Evolutionary conservation across 2,888 invertebrate genomes (phyloP).

Genomic region (Malthinus flaveolus): DNA sequence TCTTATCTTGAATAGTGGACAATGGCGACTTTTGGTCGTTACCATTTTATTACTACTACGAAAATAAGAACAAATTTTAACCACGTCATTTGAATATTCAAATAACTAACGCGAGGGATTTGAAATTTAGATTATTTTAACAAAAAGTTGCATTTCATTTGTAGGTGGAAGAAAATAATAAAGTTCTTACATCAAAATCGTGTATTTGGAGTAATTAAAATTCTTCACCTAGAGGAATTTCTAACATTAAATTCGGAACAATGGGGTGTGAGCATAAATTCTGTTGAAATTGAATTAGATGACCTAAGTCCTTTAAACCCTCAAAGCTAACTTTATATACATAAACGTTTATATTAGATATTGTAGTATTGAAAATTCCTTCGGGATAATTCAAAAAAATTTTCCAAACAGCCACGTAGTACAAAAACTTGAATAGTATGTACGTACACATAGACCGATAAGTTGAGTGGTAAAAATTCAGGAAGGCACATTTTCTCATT

Average conservation of each 20-base stretch:
- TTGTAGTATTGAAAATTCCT: neutral
- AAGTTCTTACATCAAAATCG: neutral
- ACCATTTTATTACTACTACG: slow-evolving; percentile 19
- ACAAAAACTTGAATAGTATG: too few species aligned
- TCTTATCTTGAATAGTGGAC: slow-evolving; percentile 27
- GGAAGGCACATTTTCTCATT: too few species aligned
- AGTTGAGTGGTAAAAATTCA: too few species aligned
- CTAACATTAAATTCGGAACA: neutral
- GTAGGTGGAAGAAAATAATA: neutral
- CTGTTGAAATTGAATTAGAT: slow-evolving; percentile 12
- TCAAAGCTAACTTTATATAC: neutral
- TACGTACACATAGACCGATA: too few species aligned
- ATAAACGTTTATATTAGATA: neutral
- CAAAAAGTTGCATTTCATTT: too few species aligned
- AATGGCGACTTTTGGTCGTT: slow-evolving; percentile 26
- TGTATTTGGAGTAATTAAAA: neutral
- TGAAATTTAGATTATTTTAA: neutral
- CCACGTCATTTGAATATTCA: too few species aligned
- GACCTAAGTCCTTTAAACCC: slow-evolving; percentile 2
- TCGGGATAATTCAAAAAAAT: neutral
- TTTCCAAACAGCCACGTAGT: too few species aligned
- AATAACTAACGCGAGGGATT: neutral
- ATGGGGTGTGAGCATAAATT: slow-evolving; percentile 9
- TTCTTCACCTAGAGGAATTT: neutral
- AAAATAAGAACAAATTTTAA: slow-evolving; percentile 20